phyloP scores from a whole-genome alignment of 1,140 invertebrate species.

The Rhynchophorus ferrugineus region DNA sequence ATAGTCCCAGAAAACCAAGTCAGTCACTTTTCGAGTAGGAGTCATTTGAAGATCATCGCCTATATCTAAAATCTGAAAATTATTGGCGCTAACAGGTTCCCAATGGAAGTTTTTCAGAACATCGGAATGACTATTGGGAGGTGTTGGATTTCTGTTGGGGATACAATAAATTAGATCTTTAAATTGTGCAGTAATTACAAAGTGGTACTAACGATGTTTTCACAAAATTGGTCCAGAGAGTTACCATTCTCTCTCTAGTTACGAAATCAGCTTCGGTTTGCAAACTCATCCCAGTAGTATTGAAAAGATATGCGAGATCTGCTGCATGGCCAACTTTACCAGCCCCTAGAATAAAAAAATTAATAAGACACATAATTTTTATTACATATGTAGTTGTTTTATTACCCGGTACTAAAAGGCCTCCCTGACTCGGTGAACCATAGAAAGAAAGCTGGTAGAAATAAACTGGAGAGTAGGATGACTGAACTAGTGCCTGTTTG shows the following conservation, averaged over 20 bases:
- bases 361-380: not conserved
- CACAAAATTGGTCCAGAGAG: constrained; percentile 18
- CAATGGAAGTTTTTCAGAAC: not conserved
- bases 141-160: not conserved
- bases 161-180: not conserved
- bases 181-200: not conserved
- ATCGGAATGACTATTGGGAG: not conserved
- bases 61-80: not conserved
- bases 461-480: constrained; percentile 1
- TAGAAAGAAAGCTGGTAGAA: constrained; percentile 8
- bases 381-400: not conserved
- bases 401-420: not conserved
- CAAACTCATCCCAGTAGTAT: too few species aligned
- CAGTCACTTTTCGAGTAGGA: not conserved
- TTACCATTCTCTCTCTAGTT: constrained; percentile 5
- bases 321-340: constrained; percentile 5
- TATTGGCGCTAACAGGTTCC: not conserved
- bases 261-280: not conserved
- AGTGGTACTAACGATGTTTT: not conserved
- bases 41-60: not conserved
- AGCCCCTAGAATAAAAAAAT: not conserved
- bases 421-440: not conserved
- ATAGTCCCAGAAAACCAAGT: not conserved
- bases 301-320: constrained; percentile 11
- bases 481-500: not conserved